These are phyloP conservation scores for Pipra filicauda DNA, from an alignment of 2,113 vertebrate species.

Conservation along the genomic window DNA sequence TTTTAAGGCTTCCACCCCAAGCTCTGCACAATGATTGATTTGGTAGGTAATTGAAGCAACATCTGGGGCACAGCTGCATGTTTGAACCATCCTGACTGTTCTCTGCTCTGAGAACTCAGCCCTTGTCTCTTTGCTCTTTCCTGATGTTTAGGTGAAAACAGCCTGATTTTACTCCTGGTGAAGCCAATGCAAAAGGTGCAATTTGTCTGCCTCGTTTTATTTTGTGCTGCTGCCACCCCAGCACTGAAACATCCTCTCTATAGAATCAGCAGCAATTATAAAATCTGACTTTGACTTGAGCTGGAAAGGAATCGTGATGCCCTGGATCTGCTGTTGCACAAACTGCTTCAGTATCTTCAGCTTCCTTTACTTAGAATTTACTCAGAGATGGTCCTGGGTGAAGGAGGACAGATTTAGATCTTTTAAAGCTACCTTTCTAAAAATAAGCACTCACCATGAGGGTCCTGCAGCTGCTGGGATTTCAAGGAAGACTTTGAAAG, in stretches of 20 bases:
- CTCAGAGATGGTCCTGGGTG: neutral
- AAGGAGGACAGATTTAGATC: neutral
- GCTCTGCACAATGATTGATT: neutral
- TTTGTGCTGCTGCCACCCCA: neutral
- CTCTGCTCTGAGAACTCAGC: neutral
- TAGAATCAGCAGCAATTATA: neutral
- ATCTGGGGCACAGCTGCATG: neutral
- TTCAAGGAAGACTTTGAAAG: constrained; percentile 23
- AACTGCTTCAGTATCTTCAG: neutral
- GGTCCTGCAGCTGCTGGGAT: constrained; percentile 32
- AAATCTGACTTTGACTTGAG: neutral
- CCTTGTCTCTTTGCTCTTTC: neutral
- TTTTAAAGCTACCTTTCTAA: neutral
- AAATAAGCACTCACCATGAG: constrained; percentile 19
- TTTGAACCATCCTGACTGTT: neutral
- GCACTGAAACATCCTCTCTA: neutral
- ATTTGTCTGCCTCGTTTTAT: neutral
- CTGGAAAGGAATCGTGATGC: neutral
- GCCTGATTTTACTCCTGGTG: neutral
- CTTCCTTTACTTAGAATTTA: neutral
- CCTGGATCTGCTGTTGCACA: neutral
- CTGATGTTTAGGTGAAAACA: neutral
- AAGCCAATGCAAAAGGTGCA: neutral
- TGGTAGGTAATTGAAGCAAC: neutral
- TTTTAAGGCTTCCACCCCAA: neutral